Evolutionary conservation across 2,797 vertebrate species (phyloP).

Genomic region (Microctenopoma lineatum): DNA sequence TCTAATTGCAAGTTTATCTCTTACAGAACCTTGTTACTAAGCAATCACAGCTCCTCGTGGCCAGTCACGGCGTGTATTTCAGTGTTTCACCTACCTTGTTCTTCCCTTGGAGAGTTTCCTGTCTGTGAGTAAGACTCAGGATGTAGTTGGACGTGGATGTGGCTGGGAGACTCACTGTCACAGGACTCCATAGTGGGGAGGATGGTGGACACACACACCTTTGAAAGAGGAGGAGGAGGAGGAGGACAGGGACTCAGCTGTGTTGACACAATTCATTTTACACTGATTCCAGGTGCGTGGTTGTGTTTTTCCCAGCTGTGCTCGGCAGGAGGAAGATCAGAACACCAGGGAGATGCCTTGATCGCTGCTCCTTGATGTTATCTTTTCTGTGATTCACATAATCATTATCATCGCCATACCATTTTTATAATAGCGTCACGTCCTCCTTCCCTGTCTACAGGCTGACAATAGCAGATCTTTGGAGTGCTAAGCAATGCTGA

Average conservation of each 20-base stretch:
- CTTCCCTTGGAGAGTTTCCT: slow-evolving; percentile 90
- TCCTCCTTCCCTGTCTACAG: slow-evolving; percentile 47
- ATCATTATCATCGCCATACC: slow-evolving; percentile 28
- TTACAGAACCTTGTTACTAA: not conserved
- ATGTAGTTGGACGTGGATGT: slow-evolving; percentile 89
- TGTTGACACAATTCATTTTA: slow-evolving; percentile 77
- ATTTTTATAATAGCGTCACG: slow-evolving; percentile 60
- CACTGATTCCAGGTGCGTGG: slow-evolving; percentile 65
- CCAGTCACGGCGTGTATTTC: slow-evolving; percentile 4
- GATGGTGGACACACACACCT: slow-evolving; percentile 80
- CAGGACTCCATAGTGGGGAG: slow-evolving; percentile 80
- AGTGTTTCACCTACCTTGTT: slow-evolving; percentile 87
- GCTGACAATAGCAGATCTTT: slow-evolving; percentile 65
- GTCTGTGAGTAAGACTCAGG: slow-evolving; percentile 88
- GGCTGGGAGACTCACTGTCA: slow-evolving; percentile 76
- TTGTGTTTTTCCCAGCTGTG: slow-evolving; percentile 64
- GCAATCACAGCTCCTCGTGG: not conserved
- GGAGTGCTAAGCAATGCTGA: slow-evolving; percentile 50
- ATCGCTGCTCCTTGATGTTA: slow-evolving; percentile 57
- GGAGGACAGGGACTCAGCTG: slow-evolving; percentile 78
- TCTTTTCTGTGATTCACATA: slow-evolving; percentile 32
- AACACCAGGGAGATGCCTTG: slow-evolving; percentile 54
- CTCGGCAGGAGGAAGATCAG: slow-evolving; percentile 56
- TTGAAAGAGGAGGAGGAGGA: slow-evolving; percentile 63
- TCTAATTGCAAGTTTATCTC: not conserved